phyloP scores from a whole-genome alignment of 2,797 vertebrate genomes.

The Coendou prehensilis region DNA sequence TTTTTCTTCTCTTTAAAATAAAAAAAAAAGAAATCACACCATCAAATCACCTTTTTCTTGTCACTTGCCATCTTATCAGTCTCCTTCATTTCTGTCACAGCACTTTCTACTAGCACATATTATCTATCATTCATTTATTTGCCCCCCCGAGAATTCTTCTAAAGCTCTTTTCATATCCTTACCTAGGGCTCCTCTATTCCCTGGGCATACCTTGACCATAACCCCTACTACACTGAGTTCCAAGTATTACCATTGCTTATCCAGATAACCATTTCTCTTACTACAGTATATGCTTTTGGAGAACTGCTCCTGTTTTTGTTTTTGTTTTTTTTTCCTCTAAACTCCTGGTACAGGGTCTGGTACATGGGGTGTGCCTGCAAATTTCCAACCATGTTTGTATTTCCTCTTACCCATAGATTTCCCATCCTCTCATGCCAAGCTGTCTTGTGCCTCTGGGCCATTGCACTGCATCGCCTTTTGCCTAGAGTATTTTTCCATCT shows the following conservation, averaged over 20 bases:
- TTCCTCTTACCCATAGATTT: background rate
- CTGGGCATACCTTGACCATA: background rate
- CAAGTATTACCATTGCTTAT: too few relatives aligned
- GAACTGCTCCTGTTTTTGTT: background rate
- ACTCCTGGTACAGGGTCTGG: background rate
- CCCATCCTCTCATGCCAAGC: background rate
- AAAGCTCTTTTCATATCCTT: background rate
- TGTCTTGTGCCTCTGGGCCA: background rate
- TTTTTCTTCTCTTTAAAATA: too few relatives aligned
- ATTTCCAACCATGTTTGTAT: background rate
- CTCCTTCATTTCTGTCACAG: background rate
- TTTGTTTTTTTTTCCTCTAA: too few relatives aligned
- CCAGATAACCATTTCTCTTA: background rate
- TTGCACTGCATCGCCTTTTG: background rate
- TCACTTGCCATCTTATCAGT: background rate
- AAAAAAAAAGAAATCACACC: too few relatives aligned
- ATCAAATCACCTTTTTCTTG: background rate
- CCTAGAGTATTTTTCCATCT: background rate
- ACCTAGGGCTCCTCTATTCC: background rate
- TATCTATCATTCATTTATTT: background rate
- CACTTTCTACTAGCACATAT: background rate
- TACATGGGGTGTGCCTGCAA: too few relatives aligned
- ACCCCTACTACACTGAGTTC: fast-evolving
- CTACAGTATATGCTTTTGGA: background rate
- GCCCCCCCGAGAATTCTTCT: background rate